Percentiles rank a stretch among this genome's conserved stretches.
Evolutionary conservation across 2,113 vertebrate species (phyloP).

Genomic region (Pluvialis apricaria): DNA sequence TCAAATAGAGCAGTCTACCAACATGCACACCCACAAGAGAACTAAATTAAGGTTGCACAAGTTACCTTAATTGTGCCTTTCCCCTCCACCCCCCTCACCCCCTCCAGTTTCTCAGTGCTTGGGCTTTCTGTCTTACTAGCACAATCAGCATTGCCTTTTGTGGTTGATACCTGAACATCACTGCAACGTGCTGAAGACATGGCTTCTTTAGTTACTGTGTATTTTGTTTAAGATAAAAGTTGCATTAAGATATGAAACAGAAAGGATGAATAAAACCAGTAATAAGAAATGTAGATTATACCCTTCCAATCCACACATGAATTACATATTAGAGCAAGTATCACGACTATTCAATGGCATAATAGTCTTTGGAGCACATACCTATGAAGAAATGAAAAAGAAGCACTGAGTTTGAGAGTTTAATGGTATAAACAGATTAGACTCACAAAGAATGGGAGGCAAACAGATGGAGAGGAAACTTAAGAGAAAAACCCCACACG

Average conservation of each 20-base stretch:
- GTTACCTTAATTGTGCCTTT: neutral
- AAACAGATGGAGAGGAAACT: neutral
- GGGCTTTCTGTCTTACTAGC: neutral
- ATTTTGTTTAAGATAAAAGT: neutral
- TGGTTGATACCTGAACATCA: neutral
- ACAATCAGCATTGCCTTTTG: neutral
- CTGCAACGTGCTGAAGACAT: neutral
- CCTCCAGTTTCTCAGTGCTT: neutral
- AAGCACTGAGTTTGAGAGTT: neutral
- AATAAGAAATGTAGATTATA: conserved; percentile 12
- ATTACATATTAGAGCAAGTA: neutral
- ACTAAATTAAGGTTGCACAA: neutral
- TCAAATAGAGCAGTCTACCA: neutral
- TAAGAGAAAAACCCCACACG: neutral
- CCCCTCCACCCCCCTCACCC: too few relatives aligned
- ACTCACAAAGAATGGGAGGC: neutral
- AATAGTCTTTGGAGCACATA: neutral
- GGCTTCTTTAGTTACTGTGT: neutral
- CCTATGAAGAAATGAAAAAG: neutral
- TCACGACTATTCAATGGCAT: neutral
- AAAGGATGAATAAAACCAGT: neutral
- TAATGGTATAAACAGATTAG: conserved; percentile 15
- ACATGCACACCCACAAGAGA: neutral
- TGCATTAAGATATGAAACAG: neutral
- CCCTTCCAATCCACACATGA: neutral